These are phyloP conservation scores for Ips nitidus DNA, from an alignment of 1,140 invertebrate species.

Conservation along the genomic window DNA sequence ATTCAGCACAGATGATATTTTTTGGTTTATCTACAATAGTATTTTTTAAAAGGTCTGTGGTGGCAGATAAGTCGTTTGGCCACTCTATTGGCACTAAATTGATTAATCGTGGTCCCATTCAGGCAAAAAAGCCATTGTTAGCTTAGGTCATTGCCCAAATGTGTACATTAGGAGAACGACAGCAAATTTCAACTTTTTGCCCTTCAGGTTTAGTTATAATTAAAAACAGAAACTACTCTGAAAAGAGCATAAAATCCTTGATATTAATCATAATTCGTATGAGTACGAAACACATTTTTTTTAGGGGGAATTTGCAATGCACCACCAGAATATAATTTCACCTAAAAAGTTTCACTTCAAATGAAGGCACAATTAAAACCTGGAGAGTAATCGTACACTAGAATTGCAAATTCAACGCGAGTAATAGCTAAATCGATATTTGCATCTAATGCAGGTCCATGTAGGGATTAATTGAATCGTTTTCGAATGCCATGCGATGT, in stretches of 20 bases:
- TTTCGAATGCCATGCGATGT: background rate
- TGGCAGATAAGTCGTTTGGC: conserved; percentile 9
- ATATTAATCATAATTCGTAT: too few species aligned
- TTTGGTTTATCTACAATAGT: background rate
- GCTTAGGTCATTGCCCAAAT: conserved; percentile 7
- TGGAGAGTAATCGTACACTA: conserved; percentile 15
- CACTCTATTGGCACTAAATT: conserved; percentile 12
- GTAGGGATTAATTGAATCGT: conserved; percentile 9
- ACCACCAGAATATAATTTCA: background rate
- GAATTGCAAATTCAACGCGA: conserved; percentile 14
- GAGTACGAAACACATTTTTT: too few species aligned
- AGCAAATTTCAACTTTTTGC: too few species aligned
- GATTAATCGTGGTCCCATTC: conserved; percentile 10
- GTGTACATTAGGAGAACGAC: background rate
- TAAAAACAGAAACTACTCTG: too few species aligned
- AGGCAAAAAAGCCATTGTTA: conserved; percentile 10
- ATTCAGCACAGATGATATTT: conserved; percentile 7
- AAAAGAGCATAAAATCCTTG: too few species aligned
- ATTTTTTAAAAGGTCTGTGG: background rate
- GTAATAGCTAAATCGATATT: conserved; percentile 10
- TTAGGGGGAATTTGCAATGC: background rate
- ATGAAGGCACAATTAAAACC: conserved; percentile 8
- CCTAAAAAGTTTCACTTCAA: conserved; percentile 6
- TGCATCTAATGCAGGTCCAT: conserved; percentile 7
- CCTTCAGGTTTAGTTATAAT: too few species aligned